These are phyloP conservation scores for Ctenodactylus gundi DNA, from an alignment of 2,113 vertebrate species.

Conservation along the genomic window DNA sequence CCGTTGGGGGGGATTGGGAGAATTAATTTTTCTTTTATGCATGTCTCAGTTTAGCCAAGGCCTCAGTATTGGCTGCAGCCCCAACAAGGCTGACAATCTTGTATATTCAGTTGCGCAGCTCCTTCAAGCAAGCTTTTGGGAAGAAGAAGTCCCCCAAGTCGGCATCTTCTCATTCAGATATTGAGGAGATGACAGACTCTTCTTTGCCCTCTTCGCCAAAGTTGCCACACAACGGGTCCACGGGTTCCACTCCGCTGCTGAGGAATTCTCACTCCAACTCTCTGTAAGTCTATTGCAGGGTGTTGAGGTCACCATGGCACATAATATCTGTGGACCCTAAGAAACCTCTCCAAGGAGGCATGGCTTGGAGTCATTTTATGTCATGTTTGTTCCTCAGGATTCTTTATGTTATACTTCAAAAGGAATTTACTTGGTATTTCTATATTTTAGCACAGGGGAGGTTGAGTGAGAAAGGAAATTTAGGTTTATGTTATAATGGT, in stretches of 20 bases:
- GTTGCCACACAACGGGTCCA: constrained; percentile 90
- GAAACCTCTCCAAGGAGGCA: background rate
- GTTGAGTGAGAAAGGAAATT: background rate
- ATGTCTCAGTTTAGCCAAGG: constrained; percentile 69
- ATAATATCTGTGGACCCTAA: background rate
- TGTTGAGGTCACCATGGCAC: rapidly evolving
- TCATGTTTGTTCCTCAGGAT: background rate
- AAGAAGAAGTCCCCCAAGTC: constrained; percentile 99
- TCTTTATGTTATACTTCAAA: background rate
- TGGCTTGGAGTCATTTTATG: background rate
- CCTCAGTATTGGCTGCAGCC: background rate
- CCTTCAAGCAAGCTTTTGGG: constrained; percentile 99
- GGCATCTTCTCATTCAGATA: constrained; percentile 98
- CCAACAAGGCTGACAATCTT: constrained; percentile 42
- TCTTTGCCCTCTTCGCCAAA: constrained; percentile 97
- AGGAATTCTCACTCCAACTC: constrained; percentile 95
- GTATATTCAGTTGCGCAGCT: constrained; percentile 93
- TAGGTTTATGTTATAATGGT: background rate
- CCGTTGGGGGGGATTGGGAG: background rate
- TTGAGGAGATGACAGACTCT: constrained; percentile 98
- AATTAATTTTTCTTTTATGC: constrained; percentile 75
- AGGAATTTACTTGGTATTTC: background rate
- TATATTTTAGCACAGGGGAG: background rate
- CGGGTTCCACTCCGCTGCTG: constrained; percentile 87
- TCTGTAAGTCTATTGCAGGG: constrained; percentile 90